Evolutionary conservation across 1,140 invertebrate species (phyloP), one percentile per base, ranked within the genome.

Genomic region (Chlorops oryzae): DNA sequence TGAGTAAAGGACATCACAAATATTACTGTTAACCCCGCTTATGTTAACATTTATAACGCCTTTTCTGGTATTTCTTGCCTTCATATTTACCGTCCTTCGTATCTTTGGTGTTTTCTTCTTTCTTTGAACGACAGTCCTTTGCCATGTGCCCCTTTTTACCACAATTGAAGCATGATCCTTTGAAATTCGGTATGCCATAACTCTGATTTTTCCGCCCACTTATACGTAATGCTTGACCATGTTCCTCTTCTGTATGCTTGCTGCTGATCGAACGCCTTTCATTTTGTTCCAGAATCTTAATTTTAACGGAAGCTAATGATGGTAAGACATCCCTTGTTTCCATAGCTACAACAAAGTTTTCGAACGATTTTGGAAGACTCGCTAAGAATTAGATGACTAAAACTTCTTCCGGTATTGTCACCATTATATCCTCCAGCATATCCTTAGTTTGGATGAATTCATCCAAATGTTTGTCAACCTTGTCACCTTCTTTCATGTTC

Each of bases 321-420:
- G 52, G 47, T 13, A 54, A 24, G 3, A 38, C 35, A 24, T 56
- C 54, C 4, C 54, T 10, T 10, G 45, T 42, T 45, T 56, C 54
- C 13, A 56, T 22, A 12, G 49, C 54, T 3, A 56, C 46, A 0
- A 56, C 50, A 12, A 56, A 52, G 23, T 52, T 56, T 34, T 52
- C 54, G 22, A 20, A 56, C 2, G 24, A 12, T 17, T 40, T 39
- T 12, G 45, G 40, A 1, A 52, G 32, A 23, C 44, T 49, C 0
- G 45, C 28, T 21, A 56, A 18, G 5, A 45, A 22, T n/a, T 45
- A 45, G 23, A 52, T 44, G 2, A 39, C 20, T 2, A 56, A 51
- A 13, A 56, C 27, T 13, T 56, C 50, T 10, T 56, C 50, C 21
- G 47, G 42, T 3, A 55, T 12, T 4, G 12, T 20, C 15, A 55